Evolutionary conservation across 2,113 vertebrate genomes (phyloP).

Genomic region (Cyphomyrus discorhynchus): DNA sequence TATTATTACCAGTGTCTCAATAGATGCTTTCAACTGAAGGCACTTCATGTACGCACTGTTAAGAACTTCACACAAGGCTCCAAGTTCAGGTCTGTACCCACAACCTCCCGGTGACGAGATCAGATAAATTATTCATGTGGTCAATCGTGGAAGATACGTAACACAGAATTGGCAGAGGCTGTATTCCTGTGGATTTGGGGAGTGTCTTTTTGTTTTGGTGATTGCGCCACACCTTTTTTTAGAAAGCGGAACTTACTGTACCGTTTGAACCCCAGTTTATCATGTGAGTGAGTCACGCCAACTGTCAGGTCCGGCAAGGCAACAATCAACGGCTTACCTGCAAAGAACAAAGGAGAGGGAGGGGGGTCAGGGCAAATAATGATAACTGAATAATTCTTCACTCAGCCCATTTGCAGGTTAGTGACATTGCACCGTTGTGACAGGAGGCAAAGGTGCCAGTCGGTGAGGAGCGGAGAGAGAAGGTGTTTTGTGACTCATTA

Average conservation of each 20-base stretch:
- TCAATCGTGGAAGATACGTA: not conserved
- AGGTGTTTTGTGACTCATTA: conserved; percentile 1
- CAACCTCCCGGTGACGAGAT: not conserved
- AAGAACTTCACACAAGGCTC: not conserved
- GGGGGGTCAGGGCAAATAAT: not conserved
- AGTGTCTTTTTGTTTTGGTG: not conserved
- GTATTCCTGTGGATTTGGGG: not conserved
- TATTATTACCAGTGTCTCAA: not conserved
- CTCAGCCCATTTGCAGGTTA: not conserved
- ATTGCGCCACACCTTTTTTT: not conserved
- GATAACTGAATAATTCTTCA: not conserved
- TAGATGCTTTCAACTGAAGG: not conserved
- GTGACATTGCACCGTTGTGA: not conserved
- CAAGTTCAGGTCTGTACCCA: not conserved
- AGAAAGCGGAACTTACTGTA: conserved; percentile 5
- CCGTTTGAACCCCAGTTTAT: conserved; percentile 1
- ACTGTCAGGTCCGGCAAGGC: not conserved
- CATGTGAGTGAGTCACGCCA: conserved; percentile 9
- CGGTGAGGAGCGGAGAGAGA: not conserved
- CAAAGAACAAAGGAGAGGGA: not conserved
- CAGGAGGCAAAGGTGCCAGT: not conserved
- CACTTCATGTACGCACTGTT: not conserved
- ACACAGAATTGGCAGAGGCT: not conserved
- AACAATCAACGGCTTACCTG: conserved; percentile 22
- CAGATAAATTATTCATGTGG: not conserved